These are phyloP conservation scores for Suricata suricatta DNA, from an alignment of 2,113 vertebrate genomes.

Conservation along the genomic window DNA sequence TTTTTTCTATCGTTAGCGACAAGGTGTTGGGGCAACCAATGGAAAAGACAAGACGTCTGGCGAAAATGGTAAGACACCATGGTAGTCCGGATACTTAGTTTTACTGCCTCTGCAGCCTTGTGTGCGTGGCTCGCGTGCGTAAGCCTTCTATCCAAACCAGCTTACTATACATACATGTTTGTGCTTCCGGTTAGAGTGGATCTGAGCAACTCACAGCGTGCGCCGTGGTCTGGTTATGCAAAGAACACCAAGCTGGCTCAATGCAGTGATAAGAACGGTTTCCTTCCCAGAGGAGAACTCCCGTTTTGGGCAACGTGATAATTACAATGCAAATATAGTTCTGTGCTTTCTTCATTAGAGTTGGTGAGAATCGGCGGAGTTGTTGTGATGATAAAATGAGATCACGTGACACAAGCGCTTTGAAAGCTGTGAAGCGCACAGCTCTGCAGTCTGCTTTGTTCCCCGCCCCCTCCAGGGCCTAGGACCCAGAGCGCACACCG, in stretches of 20 bases:
- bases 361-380: constrained; percentile 61
- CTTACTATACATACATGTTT: fast-evolving
- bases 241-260: neutral
- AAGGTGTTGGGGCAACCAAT: constrained; percentile 91
- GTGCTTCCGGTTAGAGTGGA: neutral
- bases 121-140: fast-evolving
- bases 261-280: neutral
- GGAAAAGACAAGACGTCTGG: constrained; percentile 94
- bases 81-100: neutral
- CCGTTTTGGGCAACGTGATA: constrained; percentile 46
- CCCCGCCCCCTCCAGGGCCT: fast-evolving
- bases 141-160: neutral
- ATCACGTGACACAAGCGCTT: constrained; percentile 62
- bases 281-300: constrained; percentile 30
- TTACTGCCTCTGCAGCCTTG: neutral
- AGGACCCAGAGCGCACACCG: fast-evolving
- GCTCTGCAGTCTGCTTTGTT: neutral
- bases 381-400: constrained; percentile 66
- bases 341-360: constrained; percentile 73
- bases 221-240: neutral
- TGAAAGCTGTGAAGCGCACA: constrained; percentile 64
- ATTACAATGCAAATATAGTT: constrained; percentile 66
- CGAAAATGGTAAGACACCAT: constrained; percentile 89
- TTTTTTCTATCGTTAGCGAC: constrained; percentile 86
- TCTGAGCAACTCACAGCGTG: neutral